These are phyloP conservation scores for Halocaridina rubra DNA, from an alignment of 2,888 invertebrate genomes.

Conservation along the genomic window DNA sequence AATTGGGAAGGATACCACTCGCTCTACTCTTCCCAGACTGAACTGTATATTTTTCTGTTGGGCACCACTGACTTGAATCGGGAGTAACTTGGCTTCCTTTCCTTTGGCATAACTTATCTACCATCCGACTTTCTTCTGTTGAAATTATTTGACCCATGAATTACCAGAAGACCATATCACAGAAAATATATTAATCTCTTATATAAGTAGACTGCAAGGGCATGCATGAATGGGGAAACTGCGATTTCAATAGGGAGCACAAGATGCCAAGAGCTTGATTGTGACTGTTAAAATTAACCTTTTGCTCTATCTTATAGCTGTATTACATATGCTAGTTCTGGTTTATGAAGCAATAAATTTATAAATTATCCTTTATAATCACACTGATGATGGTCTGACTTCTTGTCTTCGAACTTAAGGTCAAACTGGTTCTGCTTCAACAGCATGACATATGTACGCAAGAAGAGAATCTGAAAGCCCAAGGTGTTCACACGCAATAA, in stretches of 20 bases:
- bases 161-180: background rate
- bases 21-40: no score
- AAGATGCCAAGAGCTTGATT: no score
- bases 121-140: background rate
- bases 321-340: no score
- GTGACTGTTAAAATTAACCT: no score
- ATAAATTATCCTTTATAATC: no score
- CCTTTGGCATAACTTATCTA: background rate
- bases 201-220: background rate
- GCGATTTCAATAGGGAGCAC: background rate
- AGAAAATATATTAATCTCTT: background rate
- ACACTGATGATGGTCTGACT: no score
- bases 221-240: background rate
- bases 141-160: background rate
- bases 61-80: conserved; percentile 2
- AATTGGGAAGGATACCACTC: no score
- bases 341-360: no score
- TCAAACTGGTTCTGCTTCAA: no score
- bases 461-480: background rate
- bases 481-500: background rate
- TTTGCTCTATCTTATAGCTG: no score
- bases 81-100: conserved; percentile 31
- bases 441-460: no score
- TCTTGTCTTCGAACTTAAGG: no score
- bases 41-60: conserved; percentile 11